Base-by-base conservation (phyloP, 2,113 vertebrate species). In the Zosterops lateralis region DNA sequence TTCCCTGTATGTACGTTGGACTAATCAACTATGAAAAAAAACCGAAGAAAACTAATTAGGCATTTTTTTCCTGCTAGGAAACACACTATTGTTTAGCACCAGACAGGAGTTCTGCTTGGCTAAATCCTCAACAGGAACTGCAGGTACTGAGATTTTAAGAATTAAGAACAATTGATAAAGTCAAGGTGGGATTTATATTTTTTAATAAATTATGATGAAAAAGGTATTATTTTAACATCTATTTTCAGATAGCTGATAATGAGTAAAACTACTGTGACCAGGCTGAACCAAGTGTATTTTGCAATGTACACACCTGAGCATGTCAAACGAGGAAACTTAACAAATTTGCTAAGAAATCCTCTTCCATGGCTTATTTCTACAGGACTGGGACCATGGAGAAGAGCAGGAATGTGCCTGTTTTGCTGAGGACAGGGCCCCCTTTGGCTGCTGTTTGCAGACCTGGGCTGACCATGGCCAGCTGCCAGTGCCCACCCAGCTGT, bases 21-120 rank as follows among this genome's bases (percentile, higher is more conserved):
- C 31, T 92, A 90, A 93, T 89, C 31, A 95, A 29, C 61, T 50
- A 40, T 18, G 19, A 58, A 45, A 91, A 91, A 57, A 17, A 2
- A 5, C 31, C 51, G 56, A 15, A 87, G 28, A 84, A 93, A 89
- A 40, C 24, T 71, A 95, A 93, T 93, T 25, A 77, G 42, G 42
- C 5, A 5, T 57, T 16, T 14, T 47, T 83, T 85, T 84, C 84
- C 84, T 87, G 34, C 57, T 73, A 85, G 85, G 80, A 97, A 96
- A 80, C 50, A 53, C 14, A 2, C 74, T 60, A 12, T 76, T 89
- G 68, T 96, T 95, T 79, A 66, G 44, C 7, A 72, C 60, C 16
- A 67, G 26, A 11, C 60, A 65, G 70, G 51, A 82, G 42, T 56
- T 90, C 75, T 88, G 21, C 40, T 82, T 65, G 47, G n/a, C 48